Evolutionary conservation across 1,140 invertebrate species (phyloP), one percentile per base, ranked within the genome.

Genomic region (Polyergus mexicanus): DNA sequence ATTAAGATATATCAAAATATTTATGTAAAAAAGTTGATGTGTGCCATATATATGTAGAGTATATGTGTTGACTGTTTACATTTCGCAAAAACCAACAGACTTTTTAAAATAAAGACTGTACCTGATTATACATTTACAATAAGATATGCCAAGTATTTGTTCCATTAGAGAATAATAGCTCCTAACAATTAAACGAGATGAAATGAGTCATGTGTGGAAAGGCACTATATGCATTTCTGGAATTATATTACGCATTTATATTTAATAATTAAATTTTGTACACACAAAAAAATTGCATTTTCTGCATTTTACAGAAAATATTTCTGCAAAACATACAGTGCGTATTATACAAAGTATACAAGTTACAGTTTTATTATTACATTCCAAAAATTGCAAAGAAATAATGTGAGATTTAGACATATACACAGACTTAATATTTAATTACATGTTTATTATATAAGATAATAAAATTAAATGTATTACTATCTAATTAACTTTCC

Each of bases 211-310:
- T 32, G 68, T 68, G 13, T 22, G 38, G 54, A 28, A 74, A 76
- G 51, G 47, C 60, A 74, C 71, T 80, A 86, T 32, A 66, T 60
- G 58, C 51, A 62, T 85, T 85, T 87, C 75, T 65, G 69, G 41
- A 63, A n/a, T 65, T 66, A 51, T 51, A 58, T 38, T 65, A 75
- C 84, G 35, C 16, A 66, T 80, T 86, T 72, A 38, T 81, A 90
- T 83, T 83, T 89, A 86, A 88, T 68, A 60, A 71, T 76, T 85
- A 89, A 88, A 81, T 91, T 91, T 92, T 90, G 66, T 90, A 91
- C 85, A 90, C 47, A 51, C 47, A 51, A 90, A 89, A 58, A 19
- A 85, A 71, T 25, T 84, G 38, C 85, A 54, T 47, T 47, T 47
- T 47, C 44, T 51, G 47, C 47, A 51, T 51, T 51, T 51, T 51